Evolutionary conservation across 2,888 invertebrate genomes (phyloP).

Genomic region (Abrostola tripartita): DNA sequence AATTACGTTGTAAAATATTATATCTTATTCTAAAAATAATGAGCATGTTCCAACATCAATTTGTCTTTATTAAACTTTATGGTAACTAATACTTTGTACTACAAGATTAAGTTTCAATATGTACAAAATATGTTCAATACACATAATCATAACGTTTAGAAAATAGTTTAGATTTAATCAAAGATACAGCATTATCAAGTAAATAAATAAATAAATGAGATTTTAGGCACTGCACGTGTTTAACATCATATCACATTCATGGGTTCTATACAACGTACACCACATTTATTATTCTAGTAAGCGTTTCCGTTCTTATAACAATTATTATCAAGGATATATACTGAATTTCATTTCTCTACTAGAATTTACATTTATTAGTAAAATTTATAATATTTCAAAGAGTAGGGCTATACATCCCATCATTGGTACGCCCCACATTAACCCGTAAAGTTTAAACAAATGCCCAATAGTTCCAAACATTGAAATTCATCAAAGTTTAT

Average conservation of each 20-base stretch:
- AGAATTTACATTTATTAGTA: slow-evolving; percentile 46
- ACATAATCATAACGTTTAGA: slow-evolving; percentile 65
- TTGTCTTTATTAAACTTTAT: slow-evolving; percentile 86
- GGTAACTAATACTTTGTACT: slow-evolving; percentile 85
- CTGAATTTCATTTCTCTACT: slow-evolving; percentile 49
- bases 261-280: slow-evolving; percentile 77
- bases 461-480: slow-evolving; percentile 29
- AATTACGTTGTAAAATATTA: slow-evolving; percentile 22
- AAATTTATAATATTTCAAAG: slow-evolving; percentile 28
- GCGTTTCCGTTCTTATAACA: slow-evolving; percentile 85
- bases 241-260: slow-evolving; percentile 85
- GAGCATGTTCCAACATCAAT: slow-evolving; percentile 77
- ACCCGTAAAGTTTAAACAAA: slow-evolving; percentile 20
- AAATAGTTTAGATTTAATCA: slow-evolving; percentile 68
- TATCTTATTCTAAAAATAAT: slow-evolving; percentile 37
- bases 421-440: slow-evolving; percentile 23
- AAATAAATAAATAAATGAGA: slow-evolving; percentile 78
- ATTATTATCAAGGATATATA: slow-evolving; percentile 77
- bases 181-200: slow-evolving; percentile 68
- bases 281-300: slow-evolving; percentile 81
- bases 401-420: slow-evolving; percentile 24
- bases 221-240: slow-evolving; percentile 87
- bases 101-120: slow-evolving; percentile 84
- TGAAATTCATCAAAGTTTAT: slow-evolving; percentile 25
- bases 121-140: slow-evolving; percentile 78